Base-by-base conservation (phyloP, 2,113 vertebrate species). In the Psilopogon haemacephalus region DNA sequence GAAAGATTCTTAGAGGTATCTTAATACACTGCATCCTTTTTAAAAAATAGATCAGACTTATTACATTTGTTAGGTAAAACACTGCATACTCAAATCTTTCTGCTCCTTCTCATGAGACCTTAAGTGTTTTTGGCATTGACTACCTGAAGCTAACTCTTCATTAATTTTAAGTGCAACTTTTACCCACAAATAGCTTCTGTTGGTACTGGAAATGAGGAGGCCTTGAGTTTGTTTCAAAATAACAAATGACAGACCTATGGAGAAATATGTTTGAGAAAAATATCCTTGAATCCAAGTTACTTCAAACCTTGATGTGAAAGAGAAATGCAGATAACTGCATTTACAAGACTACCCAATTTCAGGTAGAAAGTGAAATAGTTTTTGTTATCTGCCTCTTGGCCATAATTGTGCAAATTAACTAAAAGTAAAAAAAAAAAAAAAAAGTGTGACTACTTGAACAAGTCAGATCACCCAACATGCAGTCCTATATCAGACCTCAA, bases 401-500 rank as follows among this genome's bases (percentile, higher is more conserved):
- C 11, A 42, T 26, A 58, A n/a, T 8, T 52, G 5, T 8, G 5
- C 35, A 24, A n/a, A 52, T 42, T 15, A 42, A 15, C 14, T 42
- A 42, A 15, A 42, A 42, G 14, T 42, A 15, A 42, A 42, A 42
- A 42, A 15, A 42, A 42, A 42, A 42, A 42, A 42, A 7, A 28
- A 14, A 14, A 12, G 40, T 87, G 5, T 8, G 52, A 8, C 12
- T 77, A 58, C 38, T 21, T 35, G 28, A 62, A 82, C 5, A 21
- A 35, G 50, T 46, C 14, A 87, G 30, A 37, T 60, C 21, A 60
- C 55, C 8, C 12, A 69, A 13, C 0, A 1, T 12, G 6, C 12
- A 32, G 11, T 24, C 1, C 2, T 2, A 4, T 37, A 44, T 12
- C 8, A 2, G 3, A 18, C 38, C n/a, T 9, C 24, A 56, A 77